A percentile compares a stretch with the other conserved stretches of the same genome.
Conservation (phyloP, 2,888 invertebrate genomes). For the Macrophya alboannulata region DNA sequence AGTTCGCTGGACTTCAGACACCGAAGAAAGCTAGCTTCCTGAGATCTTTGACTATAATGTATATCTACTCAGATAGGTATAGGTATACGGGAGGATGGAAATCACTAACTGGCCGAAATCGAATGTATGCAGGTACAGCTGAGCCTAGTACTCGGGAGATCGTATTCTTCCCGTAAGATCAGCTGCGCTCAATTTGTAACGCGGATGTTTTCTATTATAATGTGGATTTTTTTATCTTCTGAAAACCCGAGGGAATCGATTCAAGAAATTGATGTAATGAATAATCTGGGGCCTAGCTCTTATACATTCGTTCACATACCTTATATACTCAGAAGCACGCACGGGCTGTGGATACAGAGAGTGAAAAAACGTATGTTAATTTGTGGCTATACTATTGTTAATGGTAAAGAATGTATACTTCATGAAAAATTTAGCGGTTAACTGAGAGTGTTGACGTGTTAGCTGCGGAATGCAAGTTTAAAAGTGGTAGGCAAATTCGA, state of each 20-base stretch:
- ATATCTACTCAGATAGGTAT: background rate
- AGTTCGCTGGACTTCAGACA: background rate
- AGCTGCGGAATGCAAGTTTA: constrained; percentile 15
- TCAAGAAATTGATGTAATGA: background rate
- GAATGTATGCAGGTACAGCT: background rate
- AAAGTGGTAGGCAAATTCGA: background rate
- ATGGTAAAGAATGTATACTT: background rate
- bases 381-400: background rate
- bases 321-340: background rate
- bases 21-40: constrained; percentile 31
- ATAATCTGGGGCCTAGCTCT: background rate
- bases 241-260: background rate
- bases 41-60: constrained; percentile 40
- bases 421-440: background rate
- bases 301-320: background rate
- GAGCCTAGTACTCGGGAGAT: background rate
- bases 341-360: background rate
- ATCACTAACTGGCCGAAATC: background rate
- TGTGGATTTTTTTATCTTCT: background rate
- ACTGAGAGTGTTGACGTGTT: constrained; percentile 17
- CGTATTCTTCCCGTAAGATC: background rate
- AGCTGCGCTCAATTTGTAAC: background rate
- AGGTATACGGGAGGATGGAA: constrained; percentile 1
- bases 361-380: background rate
- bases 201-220: background rate